Evolutionary conservation across 2,888 invertebrate species (phyloP), one percentile per base, ranked within the genome.

Genomic region (Xestoiulus laeticollis): DNA sequence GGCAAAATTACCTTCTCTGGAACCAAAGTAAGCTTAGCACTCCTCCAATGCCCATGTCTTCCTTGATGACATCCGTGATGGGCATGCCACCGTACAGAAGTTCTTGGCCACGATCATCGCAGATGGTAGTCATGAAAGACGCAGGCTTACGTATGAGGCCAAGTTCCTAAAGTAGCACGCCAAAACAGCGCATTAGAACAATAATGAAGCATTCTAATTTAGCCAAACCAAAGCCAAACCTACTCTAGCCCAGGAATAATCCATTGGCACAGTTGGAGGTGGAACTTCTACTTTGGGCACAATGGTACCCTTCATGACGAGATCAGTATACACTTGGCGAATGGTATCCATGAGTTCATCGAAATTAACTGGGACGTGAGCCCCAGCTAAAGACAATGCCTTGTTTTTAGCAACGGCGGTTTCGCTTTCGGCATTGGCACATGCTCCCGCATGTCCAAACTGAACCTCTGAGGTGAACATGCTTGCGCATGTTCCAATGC

Each of bases 231-330:
- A n/a, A 22, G 14, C 16, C 68, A 83, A 44, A 89, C 91, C 90
- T 90, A 93, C 93, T 92, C 97, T 94, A 0, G 99, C 99, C 99
- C 99, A 99, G 89, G 96, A 97, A 92, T 97, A 99, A 92, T 99
- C 99, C 99, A 99, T 99, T 12, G 99, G 99, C n/a, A 99, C 99
- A 26, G 99, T 99, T 1, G 99, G 99, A 53, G 99, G 99, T 14
- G 99, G 98, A 87, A 96, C 94, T 92, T 99, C 99, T 83, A 96
- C 95, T 90, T 95, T 95, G 0, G 97, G 97, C 12, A 96, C 95
- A 90, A 99, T 96, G 87, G 94, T 94, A 68, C 98, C 98, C 26
- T 94, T 94, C 87, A 94, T 93, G 0, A 99, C 98, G 89, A 99
- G 93, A 86, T 94, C 91, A 93, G 92, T 90, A 90, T 93, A 94